phyloP scores from a whole-genome alignment of 2,888 invertebrate species.

The Lasioglossum calceatum region DNA sequence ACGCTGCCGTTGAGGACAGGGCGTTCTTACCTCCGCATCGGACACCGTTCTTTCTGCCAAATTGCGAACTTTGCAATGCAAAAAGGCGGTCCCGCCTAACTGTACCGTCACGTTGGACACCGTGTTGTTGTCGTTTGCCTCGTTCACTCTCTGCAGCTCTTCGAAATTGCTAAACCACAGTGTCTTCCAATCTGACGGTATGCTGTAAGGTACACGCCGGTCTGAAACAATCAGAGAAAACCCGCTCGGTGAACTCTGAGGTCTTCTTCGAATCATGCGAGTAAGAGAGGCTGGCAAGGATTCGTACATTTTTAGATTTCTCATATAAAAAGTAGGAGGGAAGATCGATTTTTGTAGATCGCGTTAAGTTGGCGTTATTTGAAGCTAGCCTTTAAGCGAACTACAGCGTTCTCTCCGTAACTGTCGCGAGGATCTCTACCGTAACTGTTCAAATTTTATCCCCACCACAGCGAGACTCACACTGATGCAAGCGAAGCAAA shows the following conservation, averaged over 20 bases:
- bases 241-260: not conserved
- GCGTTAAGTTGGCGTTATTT: not conserved
- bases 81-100: constrained; percentile 91
- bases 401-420: too few species aligned
- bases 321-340: not conserved
- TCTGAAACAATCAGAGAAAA: constrained; percentile 69
- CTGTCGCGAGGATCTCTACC: too few species aligned
- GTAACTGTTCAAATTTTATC: too few species aligned
- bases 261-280: not conserved
- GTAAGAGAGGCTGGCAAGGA: not conserved
- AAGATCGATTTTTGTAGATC: not conserved
- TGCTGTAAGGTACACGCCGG: constrained; percentile 82
- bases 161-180: constrained; percentile 83
- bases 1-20: not conserved
- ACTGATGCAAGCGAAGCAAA: too few species aligned
- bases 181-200: constrained; percentile 82
- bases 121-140: constrained; percentile 89
- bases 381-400: too few species aligned
- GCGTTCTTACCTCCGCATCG: constrained; percentile 81
- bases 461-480: too few species aligned
- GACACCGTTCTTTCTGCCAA: constrained; percentile 90
- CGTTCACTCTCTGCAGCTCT: constrained; percentile 83
- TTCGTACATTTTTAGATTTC: not conserved
- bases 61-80: constrained; percentile 92
- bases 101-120: constrained; percentile 91